Percentiles rank a stretch among this genome's conserved stretches.
phyloP scores from a whole-genome alignment of 2,113 vertebrate species.

The Orientallactaga bullata region DNA sequence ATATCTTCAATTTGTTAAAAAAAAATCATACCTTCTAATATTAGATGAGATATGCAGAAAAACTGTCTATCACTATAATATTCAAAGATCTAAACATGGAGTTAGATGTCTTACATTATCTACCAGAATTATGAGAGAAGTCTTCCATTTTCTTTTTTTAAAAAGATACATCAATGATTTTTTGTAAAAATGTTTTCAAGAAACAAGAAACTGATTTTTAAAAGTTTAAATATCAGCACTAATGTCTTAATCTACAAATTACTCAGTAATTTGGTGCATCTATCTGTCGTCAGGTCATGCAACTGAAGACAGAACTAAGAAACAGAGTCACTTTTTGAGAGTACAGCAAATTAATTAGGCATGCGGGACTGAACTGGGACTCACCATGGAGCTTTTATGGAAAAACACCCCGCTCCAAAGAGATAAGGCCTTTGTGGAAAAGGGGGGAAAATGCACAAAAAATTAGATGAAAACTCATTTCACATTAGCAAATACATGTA shows the following conservation, averaged over 20 bases:
- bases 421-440: conserved; percentile 98
- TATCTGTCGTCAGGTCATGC: conserved; percentile 87
- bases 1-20: conserved; percentile 43
- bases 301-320: conserved; percentile 78
- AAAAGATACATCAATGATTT: not conserved
- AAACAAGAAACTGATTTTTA: conserved; percentile 62
- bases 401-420: conserved; percentile 99
- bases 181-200: not conserved
- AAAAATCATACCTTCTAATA: conserved; percentile 41
- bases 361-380: conserved; percentile 94
- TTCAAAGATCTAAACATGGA: not conserved
- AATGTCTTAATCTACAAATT: conserved; percentile 70
- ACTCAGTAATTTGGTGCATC: conserved; percentile 77
- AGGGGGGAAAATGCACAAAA: conserved; percentile 93
- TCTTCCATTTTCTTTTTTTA: conserved; percentile 17
- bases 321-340: conserved; percentile 80
- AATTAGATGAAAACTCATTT: conserved; percentile 94
- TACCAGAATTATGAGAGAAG: conserved; percentile 7
- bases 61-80: not conserved
- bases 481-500: conserved; percentile 89
- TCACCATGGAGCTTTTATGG: conserved; percentile 99
- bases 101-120: not conserved
- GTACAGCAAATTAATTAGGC: conserved; percentile 89
- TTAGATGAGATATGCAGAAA: not conserved
- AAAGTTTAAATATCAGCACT: conserved; percentile 74